phyloP scores from a whole-genome alignment of 2,888 invertebrate species.

The Neocrepidodera transversa region DNA sequence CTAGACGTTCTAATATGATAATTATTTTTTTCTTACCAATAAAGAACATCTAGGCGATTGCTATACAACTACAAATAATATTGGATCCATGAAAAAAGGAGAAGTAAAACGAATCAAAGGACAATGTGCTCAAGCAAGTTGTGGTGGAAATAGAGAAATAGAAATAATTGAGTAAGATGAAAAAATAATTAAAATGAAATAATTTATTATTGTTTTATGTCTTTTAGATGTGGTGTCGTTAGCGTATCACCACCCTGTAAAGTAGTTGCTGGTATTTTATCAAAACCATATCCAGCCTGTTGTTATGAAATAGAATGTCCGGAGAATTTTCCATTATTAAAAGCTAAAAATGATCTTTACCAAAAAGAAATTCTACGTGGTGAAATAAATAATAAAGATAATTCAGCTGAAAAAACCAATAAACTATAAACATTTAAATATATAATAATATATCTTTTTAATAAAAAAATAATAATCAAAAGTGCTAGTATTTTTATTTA shows the following conservation, averaged over 20 bases:
- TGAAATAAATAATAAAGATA: too few species aligned
- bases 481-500: too few species aligned
- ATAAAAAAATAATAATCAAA: too few species aligned
- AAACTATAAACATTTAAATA: too few species aligned
- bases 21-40: neutral
- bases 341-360: too few species aligned
- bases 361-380: too few species aligned
- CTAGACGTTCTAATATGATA: too few species aligned
- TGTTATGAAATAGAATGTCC: conserved; percentile 11
- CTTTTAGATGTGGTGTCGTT: conserved; percentile 7
- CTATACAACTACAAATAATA: neutral
- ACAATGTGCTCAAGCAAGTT: neutral
- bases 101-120: neutral
- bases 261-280: conserved; percentile 6
- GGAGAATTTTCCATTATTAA: neutral
- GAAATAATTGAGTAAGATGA: neutral
- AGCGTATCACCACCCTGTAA: neutral
- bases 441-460: too few species aligned
- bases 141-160: neutral
- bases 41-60: neutral
- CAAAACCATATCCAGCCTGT: conserved; percentile 17
- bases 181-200: neutral
- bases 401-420: too few species aligned
- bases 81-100: neutral
- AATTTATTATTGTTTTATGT: neutral